Percentiles rank a stretch among this genome's conserved stretches.
phyloP scores from a whole-genome alignment of 1,140 invertebrate species.

The Tetragnatha versicolor region DNA sequence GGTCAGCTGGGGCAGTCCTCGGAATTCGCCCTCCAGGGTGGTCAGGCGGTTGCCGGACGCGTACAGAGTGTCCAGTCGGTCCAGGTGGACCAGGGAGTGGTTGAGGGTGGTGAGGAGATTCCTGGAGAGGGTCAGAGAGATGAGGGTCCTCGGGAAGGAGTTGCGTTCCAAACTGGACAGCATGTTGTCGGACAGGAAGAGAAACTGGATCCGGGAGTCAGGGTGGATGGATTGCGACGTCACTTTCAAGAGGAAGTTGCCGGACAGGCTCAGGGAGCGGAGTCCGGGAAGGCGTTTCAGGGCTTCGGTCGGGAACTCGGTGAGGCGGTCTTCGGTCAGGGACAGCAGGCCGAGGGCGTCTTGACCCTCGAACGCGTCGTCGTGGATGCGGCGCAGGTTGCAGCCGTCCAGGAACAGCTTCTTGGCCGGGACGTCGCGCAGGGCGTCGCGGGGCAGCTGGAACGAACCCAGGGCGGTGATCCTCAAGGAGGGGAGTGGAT shows the following conservation, averaged over 20 bases:
- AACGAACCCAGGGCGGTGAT: slow-evolving; percentile 4
- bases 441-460: slow-evolving; percentile 15
- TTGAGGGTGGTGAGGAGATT: slow-evolving; percentile 32
- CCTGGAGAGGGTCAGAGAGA: neutral
- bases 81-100: neutral
- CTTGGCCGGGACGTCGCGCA: neutral
- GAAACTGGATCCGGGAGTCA: neutral
- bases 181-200: slow-evolving; percentile 20
- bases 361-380: slow-evolving; percentile 42
- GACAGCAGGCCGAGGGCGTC: slow-evolving; percentile 7
- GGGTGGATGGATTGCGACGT: neutral
- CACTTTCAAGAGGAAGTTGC: slow-evolving; percentile 33
- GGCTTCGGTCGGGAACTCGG: slow-evolving; percentile 41
- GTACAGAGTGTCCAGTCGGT: neutral
- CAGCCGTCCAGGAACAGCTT: slow-evolving; percentile 28
- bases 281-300: slow-evolving; percentile 19
- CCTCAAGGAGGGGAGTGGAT: neutral
- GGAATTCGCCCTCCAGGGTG: slow-evolving; percentile 3
- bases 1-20: slow-evolving; percentile 9
- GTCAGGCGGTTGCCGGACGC: slow-evolving; percentile 2
- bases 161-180: slow-evolving; percentile 23
- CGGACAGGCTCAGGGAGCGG: slow-evolving; percentile 20
- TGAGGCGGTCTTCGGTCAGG: slow-evolving; percentile 22
- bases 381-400: slow-evolving; percentile 32
- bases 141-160: slow-evolving; percentile 21